A percentile compares a stretch with the other conserved stretches of the same genome.
Conservation (phyloP, 2,113 vertebrate species). For the Gallinago paraguaiae region DNA sequence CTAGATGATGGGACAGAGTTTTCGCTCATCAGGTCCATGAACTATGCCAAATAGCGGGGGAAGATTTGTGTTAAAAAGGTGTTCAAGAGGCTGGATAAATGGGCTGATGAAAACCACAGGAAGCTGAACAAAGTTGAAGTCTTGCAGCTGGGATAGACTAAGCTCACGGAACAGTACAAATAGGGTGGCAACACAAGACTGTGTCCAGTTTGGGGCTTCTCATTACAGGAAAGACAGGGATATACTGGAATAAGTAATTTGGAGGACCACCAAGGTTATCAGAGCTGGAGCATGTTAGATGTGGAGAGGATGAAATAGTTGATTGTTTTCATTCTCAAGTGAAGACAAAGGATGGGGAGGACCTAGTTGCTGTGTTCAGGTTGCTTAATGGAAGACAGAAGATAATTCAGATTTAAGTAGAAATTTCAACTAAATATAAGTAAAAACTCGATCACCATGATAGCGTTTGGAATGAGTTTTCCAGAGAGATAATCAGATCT, state of each 20-base stretch:
- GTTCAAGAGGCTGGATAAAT: not conserved
- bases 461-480: not conserved
- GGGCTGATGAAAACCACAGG: not conserved
- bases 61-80: not conserved
- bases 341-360: fast-evolving
- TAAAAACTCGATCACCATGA: not conserved
- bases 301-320: not conserved
- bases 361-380: not conserved
- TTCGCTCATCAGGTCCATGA: not conserved
- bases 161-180: not conserved
- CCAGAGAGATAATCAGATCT: not conserved
- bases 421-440: not conserved
- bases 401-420: not conserved
- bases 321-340: not conserved
- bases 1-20: not conserved
- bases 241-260: not conserved
- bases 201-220: not conserved
- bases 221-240: not conserved
- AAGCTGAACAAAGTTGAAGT: not conserved
- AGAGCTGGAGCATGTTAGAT: fast-evolving
- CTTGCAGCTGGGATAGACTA: not conserved
- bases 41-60: not conserved
- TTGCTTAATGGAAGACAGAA: not conserved
- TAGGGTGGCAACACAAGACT: not conserved
- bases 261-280: not conserved